Evolutionary conservation across 1,140 invertebrate species (phyloP).

Genomic region (Steinernema feltiae): DNA sequence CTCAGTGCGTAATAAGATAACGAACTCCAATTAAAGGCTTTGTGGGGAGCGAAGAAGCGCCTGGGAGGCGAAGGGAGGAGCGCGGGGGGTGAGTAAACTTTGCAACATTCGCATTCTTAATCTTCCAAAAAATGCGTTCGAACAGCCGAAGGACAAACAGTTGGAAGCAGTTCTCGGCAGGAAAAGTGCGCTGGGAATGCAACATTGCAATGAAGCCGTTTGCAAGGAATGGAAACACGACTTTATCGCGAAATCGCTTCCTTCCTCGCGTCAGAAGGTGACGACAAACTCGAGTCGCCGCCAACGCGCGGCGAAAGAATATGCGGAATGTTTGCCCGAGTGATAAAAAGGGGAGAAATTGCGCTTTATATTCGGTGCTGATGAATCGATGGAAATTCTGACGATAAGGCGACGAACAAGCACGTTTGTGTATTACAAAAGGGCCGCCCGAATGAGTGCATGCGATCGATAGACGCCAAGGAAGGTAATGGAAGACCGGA

Average conservation of each 20-base stretch:
- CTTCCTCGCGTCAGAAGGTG: no score
- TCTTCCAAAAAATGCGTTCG: background rate
- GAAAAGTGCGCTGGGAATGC: no score
- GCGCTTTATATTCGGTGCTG: constrained; percentile 7
- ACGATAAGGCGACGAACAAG: background rate
- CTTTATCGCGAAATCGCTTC: no score
- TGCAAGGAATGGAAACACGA: no score
- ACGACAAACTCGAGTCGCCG: background rate
- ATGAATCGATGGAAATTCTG: constrained; percentile 1
- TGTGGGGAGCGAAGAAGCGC: background rate
- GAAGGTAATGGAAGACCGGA: no score
- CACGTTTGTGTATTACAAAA: background rate
- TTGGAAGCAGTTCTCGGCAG: background rate
- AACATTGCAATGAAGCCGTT: no score
- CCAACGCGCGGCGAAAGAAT: background rate
- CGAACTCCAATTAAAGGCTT: background rate
- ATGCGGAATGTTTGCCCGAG: background rate
- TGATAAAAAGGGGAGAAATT: background rate
- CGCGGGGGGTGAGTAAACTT: background rate
- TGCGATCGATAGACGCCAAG: no score
- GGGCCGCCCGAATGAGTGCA: background rate
- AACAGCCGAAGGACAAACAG: background rate
- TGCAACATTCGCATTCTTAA: background rate
- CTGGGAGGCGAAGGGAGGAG: background rate
- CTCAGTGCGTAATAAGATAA: background rate